Evolutionary conservation across 2,888 invertebrate genomes (phyloP).

Genomic region (Actias luna): DNA sequence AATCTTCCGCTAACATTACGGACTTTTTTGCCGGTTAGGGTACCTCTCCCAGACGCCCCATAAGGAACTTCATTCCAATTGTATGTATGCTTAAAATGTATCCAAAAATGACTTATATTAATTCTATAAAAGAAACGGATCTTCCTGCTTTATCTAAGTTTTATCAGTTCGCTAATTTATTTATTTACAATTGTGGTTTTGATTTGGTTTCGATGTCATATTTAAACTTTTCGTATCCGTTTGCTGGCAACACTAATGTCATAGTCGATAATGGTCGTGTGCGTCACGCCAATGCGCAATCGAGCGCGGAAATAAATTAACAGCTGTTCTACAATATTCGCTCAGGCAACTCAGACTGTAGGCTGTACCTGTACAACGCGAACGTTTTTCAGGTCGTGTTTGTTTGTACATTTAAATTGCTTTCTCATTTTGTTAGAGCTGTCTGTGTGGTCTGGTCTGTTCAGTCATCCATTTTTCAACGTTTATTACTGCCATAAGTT

Average conservation of each 20-base stretch:
- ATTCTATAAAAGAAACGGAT: neutral
- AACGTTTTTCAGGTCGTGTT: conserved; percentile 74
- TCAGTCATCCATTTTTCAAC: conserved; percentile 54
- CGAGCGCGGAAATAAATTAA: conserved; percentile 78
- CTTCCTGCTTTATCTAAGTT: neutral
- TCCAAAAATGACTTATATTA: no score
- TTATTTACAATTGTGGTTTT: no score
- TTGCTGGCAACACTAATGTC: conserved; percentile 38
- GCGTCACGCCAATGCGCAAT: conserved; percentile 76
- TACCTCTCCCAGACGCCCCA: no score
- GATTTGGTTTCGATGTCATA: neutral
- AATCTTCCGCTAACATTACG: no score
- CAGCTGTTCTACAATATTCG: conserved; percentile 81
- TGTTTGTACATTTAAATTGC: conserved; percentile 63
- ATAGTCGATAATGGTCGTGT: conserved; percentile 65
- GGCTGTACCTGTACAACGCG: conserved; percentile 70
- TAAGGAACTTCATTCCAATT: no score
- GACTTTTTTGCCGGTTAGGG: no score
- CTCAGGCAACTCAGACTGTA: conserved; percentile 75
- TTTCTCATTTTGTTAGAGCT: conserved; percentile 68
- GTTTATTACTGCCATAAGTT: conserved; percentile 51
- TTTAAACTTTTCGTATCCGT: neutral
- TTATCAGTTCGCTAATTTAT: no score
- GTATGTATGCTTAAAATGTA: no score
- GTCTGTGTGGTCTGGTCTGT: conserved; percentile 58